These are phyloP conservation scores for Cyanoliseus patagonus DNA, from an alignment of 2,113 vertebrate species.

Conservation along the genomic window DNA sequence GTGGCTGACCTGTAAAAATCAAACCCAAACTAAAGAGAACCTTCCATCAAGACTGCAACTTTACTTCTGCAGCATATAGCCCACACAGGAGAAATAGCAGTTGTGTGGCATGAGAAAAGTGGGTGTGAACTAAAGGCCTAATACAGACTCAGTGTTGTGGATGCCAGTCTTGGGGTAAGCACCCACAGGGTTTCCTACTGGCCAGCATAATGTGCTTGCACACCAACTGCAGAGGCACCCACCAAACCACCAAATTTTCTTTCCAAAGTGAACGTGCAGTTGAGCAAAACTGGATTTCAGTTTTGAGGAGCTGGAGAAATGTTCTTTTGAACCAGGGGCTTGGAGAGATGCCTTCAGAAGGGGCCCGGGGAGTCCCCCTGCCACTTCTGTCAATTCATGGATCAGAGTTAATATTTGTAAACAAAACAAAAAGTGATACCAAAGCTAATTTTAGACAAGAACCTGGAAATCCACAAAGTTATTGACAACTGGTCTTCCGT, in stretches of 20 bases:
- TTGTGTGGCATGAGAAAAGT: neutral
- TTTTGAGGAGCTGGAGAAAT: neutral
- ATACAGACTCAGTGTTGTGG: neutral
- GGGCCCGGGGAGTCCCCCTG: neutral
- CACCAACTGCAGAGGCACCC: neutral
- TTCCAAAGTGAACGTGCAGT: neutral
- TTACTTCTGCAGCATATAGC: neutral
- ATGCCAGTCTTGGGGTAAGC: too few species aligned
- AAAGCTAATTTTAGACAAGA: neutral
- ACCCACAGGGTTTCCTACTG: neutral
- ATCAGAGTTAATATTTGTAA: neutral
- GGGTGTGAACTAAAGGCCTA: neutral
- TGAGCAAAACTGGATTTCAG: neutral
- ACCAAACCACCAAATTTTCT: neutral
- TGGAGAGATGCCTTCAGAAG: neutral
- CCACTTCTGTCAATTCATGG: neutral
- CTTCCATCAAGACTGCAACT: neutral
- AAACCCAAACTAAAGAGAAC: neutral
- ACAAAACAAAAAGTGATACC: neutral
- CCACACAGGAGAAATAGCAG: neutral
- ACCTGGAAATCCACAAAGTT: constrained; percentile 34
- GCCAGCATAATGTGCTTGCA: accelerated
- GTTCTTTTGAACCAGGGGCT: neutral
- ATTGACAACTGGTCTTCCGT: constrained; percentile 22
- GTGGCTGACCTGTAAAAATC: neutral